A percentile compares a stretch with the other conserved stretches of the same genome.
Evolutionary conservation across 2,888 invertebrate species (phyloP).

Genomic region (Gymnoscelis rufifasciata): DNA sequence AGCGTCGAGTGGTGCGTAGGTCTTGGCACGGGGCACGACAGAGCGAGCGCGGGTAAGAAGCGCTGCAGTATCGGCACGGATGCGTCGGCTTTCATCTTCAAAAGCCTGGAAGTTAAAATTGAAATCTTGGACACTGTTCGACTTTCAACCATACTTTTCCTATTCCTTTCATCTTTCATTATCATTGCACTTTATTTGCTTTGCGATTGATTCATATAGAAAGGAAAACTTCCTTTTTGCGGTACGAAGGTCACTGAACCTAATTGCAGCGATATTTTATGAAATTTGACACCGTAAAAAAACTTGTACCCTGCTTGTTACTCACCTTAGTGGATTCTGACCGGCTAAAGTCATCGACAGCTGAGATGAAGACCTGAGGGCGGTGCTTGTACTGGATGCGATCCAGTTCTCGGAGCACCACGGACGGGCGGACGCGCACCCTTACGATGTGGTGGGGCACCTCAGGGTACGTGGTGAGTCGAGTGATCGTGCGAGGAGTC

Average conservation of each 20-base stretch:
- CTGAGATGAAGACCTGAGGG: conserved; percentile 79
- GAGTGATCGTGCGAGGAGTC: conserved; percentile 70
- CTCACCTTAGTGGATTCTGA: conserved; percentile 85
- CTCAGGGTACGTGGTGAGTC: conserved; percentile 81
- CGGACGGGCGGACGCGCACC: conserved; percentile 81
- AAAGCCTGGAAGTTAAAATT: conserved; percentile 81
- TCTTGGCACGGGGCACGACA: conserved; percentile 84
- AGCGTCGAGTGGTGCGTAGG: conserved; percentile 76
- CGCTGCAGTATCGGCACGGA: conserved; percentile 87
- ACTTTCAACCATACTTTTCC: no score
- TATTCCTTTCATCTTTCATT: no score
- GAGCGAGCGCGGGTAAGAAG: conserved; percentile 86
- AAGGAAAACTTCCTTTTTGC: no score
- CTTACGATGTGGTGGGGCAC: conserved; percentile 77
- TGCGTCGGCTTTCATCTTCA: conserved; percentile 89
- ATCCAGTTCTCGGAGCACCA: conserved; percentile 83
- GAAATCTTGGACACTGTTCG: not conserved
- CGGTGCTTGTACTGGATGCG: conserved; percentile 83
- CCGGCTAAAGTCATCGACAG: conserved; percentile 88
- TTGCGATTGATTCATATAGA: no score
- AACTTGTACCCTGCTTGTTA: no score
- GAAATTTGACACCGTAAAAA: no score
- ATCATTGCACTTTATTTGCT: no score
- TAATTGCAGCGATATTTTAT: no score
- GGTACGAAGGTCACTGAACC: no score